Percentiles rank a stretch among this genome's conserved stretches.
These are phyloP conservation scores for Cyprinus carpio DNA, from an alignment of 2,113 vertebrate genomes.

Conservation along the genomic window DNA sequence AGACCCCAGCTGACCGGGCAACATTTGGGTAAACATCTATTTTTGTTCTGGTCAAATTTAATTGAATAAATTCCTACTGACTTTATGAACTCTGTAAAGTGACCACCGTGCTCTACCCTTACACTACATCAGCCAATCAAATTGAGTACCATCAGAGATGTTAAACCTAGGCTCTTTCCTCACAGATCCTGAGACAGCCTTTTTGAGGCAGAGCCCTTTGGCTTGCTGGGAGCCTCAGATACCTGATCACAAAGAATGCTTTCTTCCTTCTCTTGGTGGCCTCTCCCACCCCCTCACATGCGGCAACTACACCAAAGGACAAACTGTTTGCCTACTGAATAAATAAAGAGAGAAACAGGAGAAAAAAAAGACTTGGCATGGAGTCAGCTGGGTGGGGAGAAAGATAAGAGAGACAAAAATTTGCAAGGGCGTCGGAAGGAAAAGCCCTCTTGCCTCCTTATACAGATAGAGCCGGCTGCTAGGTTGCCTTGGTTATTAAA, in stretches of 20 bases:
- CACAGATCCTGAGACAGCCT: constrained; percentile 28
- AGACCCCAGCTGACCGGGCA: background rate
- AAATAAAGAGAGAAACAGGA: constrained; percentile 54
- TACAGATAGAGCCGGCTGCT: background rate
- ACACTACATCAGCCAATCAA: constrained; percentile 4
- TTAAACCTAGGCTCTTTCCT: constrained; percentile 22
- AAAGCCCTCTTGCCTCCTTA: constrained; percentile 39
- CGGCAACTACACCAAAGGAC: constrained; percentile 43
- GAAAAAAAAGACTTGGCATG: constrained; percentile 34
- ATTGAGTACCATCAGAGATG: constrained; percentile 23
- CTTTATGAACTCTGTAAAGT: background rate
- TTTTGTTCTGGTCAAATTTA: background rate
- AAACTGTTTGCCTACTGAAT: constrained; percentile 53
- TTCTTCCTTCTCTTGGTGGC: constrained; percentile 51
- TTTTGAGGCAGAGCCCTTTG: constrained; percentile 23
- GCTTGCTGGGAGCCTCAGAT: constrained; percentile 32
- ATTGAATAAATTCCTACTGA: background rate
- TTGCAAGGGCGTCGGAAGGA: constrained; percentile 48
- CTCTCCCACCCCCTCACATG: constrained; percentile 36
- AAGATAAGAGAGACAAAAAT: constrained; percentile 47
- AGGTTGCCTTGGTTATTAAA: constrained; percentile 29
- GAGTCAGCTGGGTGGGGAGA: constrained; percentile 35
- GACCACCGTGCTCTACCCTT: background rate
- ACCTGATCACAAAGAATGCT: constrained; percentile 51
- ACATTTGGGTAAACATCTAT: background rate